Conservation (phyloP, 2,888 invertebrate species). For the Cecidostiba fungosa region DNA sequence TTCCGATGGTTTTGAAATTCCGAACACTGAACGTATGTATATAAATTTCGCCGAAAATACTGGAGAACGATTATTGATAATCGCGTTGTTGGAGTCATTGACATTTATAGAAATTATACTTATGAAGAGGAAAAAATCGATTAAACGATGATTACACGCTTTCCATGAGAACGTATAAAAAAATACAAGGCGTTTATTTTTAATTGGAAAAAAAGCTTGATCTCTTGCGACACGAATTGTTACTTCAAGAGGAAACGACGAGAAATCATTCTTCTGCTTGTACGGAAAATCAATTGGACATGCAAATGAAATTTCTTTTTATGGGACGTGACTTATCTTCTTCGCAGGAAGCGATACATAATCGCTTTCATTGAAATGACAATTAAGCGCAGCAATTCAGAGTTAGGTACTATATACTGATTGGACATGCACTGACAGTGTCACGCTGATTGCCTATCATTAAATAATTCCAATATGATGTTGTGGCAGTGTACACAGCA, state of each 20-base stretch:
- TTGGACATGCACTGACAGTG: conserved; percentile 20
- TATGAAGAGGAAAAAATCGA: not conserved
- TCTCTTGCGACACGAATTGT: not conserved
- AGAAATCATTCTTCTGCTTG: not conserved
- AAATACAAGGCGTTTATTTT: not conserved
- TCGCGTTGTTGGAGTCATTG: too few relatives aligned
- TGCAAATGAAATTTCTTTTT: conserved; percentile 12
- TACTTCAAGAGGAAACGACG: conserved; percentile 7
- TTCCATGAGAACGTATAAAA: not conserved
- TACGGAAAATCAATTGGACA: conserved; percentile 13
- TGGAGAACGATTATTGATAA: not conserved
- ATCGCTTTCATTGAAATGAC: conserved; percentile 27
- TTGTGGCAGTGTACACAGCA: not conserved
- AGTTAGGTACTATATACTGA: not conserved
- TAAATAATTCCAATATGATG: conserved; percentile 3
- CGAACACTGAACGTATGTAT: not conserved
- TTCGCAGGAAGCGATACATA: conserved; percentile 17
- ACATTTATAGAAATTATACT: too few relatives aligned
- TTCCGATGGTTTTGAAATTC: not conserved
- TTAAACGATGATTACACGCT: not conserved
- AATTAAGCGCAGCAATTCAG: conserved; percentile 8
- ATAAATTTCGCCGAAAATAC: not conserved
- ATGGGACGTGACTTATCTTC: conserved; percentile 17
- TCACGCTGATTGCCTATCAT: conserved; percentile 11
- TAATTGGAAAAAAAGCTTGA: not conserved